Evolutionary conservation across 2,113 vertebrate species (phyloP), one percentile per base, ranked within the genome.

Genomic region (Formicarius rufipectus): DNA sequence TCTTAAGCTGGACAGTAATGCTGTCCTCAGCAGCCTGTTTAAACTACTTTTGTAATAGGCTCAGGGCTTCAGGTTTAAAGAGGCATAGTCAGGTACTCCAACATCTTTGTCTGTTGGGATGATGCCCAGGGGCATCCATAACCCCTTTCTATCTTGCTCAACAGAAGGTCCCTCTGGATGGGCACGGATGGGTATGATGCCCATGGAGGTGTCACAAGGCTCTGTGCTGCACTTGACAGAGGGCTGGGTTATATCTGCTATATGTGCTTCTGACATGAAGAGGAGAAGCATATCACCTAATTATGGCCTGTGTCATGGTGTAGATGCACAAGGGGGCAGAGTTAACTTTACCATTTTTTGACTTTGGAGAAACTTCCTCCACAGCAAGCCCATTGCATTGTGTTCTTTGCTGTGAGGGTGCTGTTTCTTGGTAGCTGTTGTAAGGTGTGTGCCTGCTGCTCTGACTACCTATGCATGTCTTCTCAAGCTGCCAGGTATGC

Each of bases 331-430:
- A 89, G 88, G 6, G 13, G 13, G 74, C 80, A 91, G 80, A 96
- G 63, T 76, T 85, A 81, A 89, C 82, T 78, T 83, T 45, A 10
- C 42, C 39, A 40, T 92, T 71, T 84, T 14, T 33, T 0, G 1
- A 11, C 74, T 80, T 66, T 3, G 3, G 42, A 35, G 55, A 55
- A 33, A 3, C 12, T n/a, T 9, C 30, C 18, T 33, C 33, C 0
- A 1, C 13, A 27, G 27, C 3, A 7, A 53, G 30, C 8, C 33
- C n/a, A 31, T 78, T 0, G 1, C 27, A 1, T 17, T 3, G 0
- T 7, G 17, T 27, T 47, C 12, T 69, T 40, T 37, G 39, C 21
- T 3, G 2, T 1, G 7, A 21, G 0, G 3, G 3, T 3, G 6
- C 33, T 3, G 5, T 35, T 59, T 71, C n/a, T 23, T 3, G 1